Conservation (phyloP, 2,797 vertebrate species). For the Ateles fusciceps region DNA sequence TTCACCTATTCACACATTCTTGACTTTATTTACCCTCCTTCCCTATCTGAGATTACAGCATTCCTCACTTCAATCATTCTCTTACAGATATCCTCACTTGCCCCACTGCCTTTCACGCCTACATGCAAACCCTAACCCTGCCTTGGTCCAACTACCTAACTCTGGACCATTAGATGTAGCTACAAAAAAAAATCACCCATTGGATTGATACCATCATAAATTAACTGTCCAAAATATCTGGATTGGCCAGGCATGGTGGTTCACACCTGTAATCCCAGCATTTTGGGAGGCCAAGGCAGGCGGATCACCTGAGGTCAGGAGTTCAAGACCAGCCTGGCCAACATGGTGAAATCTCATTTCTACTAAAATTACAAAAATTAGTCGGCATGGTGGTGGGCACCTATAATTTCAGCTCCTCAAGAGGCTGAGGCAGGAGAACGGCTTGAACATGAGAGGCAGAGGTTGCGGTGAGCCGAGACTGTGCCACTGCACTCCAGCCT, state of each 20-base stretch:
- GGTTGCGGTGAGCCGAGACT: too few species aligned
- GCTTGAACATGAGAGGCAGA: too few species aligned
- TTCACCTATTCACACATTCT: not conserved
- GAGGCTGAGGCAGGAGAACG: too few species aligned
- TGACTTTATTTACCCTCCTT: not conserved
- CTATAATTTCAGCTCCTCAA: too few species aligned
- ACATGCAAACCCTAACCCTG: not conserved
- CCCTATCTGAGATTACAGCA: conserved; percentile 21
- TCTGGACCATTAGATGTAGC: not conserved
- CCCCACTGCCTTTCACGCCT: not conserved
- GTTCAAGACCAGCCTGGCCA: too few species aligned
- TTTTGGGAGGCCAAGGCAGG: too few species aligned
- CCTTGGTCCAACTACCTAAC: not conserved
- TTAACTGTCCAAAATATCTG: conserved; percentile 49
- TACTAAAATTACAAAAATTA: too few species aligned
- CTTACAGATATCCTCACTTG: conserved; percentile 23
- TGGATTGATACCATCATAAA: conserved; percentile 7
- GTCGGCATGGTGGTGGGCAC: too few species aligned
- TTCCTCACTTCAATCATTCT: not conserved
- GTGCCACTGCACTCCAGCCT: too few species aligned
- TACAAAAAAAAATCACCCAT: not conserved
- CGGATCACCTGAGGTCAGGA: too few species aligned
- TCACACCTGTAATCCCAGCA: too few species aligned
- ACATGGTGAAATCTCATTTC: too few species aligned
- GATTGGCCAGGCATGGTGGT: not conserved